Base-by-base conservation (phyloP, 2,888 invertebrate species). In the Digitonthophagus gazella region DNA sequence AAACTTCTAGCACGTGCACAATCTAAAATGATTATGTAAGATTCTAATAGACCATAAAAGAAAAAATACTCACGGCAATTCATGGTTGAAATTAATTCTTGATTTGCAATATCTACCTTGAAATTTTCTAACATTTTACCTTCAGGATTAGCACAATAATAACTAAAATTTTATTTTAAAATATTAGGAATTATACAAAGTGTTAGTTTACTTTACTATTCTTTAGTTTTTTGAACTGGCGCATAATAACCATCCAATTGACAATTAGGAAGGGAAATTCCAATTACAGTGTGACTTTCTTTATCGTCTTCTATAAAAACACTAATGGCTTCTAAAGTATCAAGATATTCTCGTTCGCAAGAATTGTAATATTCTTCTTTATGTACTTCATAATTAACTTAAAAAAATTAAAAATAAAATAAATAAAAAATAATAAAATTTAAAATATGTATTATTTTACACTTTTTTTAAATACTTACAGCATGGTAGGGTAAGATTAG, bases 1-100 rank as follows among this genome's bases (percentile, higher is more conserved):
- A 89, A 81, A 5, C 87, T 74, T 1, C 82, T 78, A 0, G 89
- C 86, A 76, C 86, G 80, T 0, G 89, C 89, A 76, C 91, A 91
- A 79, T 89, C 91, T 91, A 79, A 8, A 66, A 66, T 2, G 15
- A 19, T 22, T 65, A 15, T 20, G 8, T 8, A 14, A 8, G 11
- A 58, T 16, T 11, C 14, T 11, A 57, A 11, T 6, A 15, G n/a
- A 14, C 5, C 58, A 58, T 14, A 58, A 11, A 58, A 58, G 2
- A 19, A 64, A 5, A 8, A 14, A 22, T 72, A 85, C 89, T 87
- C 82, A 90, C 90, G 88, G 76, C 90, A 90, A 78, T 89, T 82
- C 86, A 89, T 89, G 0, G 77, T 72, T 44, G 1, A 8, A 0
- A 80, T 72, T 6, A 84, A 85, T 54, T 80, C 83, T 0, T 75